Percentiles rank a stretch among this genome's conserved stretches.
These are phyloP conservation scores for Tretioscincus oriximinensis DNA, from an alignment of 2,113 vertebrate species.

Conservation along the genomic window DNA sequence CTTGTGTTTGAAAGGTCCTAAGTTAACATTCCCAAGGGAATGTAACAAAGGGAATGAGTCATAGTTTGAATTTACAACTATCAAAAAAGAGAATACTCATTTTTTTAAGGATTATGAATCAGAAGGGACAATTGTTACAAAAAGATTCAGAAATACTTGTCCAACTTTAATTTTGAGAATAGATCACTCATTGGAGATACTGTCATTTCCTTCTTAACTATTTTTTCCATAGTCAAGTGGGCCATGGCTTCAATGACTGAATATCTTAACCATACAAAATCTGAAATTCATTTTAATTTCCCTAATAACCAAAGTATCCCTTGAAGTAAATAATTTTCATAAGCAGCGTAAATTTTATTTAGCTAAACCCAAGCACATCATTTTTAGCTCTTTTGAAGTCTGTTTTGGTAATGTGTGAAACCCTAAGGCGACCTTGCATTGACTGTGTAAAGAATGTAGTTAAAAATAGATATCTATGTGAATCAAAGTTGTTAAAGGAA, in stretches of 20 bases:
- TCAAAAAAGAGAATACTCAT: not conserved
- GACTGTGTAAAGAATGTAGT: not conserved
- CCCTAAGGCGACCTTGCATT: not conserved
- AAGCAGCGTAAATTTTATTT: slow-evolving; percentile 21
- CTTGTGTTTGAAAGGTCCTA: not conserved
- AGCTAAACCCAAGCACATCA: slow-evolving; percentile 3
- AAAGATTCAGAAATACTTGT: not conserved
- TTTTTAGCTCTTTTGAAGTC: slow-evolving; percentile 21
- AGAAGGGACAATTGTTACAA: not conserved
- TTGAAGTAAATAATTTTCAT: slow-evolving; percentile 32
- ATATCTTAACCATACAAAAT: not conserved
- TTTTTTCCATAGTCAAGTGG: not conserved
- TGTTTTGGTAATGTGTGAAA: not conserved
- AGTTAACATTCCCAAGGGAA: not conserved
- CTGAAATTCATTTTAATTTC: not conserved
- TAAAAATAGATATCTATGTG: not conserved
- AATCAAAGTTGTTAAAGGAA: not conserved
- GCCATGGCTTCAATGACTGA: not conserved
- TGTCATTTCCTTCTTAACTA: not conserved
- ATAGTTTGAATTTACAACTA: no score
- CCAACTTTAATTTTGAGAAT: not conserved
- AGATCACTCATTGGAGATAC: not conserved
- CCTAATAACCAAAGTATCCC: slow-evolving; percentile 1
- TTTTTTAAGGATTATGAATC: not conserved
- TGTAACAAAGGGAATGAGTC: not conserved